A percentile compares a stretch with the other conserved stretches of the same genome.
Evolutionary conservation across 2,113 vertebrate genomes (phyloP).

Genomic region (Tupaia chinensis): DNA sequence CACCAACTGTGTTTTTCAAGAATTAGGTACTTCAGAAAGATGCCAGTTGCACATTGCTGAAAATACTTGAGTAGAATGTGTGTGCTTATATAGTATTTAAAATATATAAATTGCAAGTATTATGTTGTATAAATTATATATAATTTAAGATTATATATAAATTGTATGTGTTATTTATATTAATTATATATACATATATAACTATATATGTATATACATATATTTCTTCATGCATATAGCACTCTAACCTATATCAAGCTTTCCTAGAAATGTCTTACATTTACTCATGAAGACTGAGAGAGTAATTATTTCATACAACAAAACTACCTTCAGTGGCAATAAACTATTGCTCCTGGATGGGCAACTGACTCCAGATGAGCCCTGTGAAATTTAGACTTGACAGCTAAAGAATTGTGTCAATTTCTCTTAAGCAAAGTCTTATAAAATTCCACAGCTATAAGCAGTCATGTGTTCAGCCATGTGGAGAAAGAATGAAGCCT

Average conservation of each 20-base stretch:
- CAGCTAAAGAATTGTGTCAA: background rate
- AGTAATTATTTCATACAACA: background rate
- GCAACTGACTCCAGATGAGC: background rate
- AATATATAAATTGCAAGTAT: background rate
- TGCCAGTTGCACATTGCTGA: background rate
- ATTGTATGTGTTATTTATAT: background rate
- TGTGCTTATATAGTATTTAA: background rate
- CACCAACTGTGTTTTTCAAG: background rate
- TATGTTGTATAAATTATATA: background rate
- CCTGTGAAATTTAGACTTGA: background rate
- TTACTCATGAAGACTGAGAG: background rate
- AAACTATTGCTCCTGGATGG: background rate
- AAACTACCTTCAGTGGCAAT: background rate
- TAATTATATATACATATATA: background rate
- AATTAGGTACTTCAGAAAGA: background rate
- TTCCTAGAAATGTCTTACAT: background rate
- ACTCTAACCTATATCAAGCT: background rate
- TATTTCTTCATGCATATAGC: background rate
- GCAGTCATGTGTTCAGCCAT: background rate
- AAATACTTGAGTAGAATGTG: background rate
- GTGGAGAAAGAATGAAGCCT: background rate
- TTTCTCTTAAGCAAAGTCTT: background rate
- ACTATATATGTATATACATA: background rate
- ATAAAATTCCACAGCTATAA: background rate
- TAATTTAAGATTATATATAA: too few relatives aligned